Evolutionary conservation across 2,113 vertebrate genomes (phyloP).

Genomic region (Brachypodius melanocephalos): DNA sequence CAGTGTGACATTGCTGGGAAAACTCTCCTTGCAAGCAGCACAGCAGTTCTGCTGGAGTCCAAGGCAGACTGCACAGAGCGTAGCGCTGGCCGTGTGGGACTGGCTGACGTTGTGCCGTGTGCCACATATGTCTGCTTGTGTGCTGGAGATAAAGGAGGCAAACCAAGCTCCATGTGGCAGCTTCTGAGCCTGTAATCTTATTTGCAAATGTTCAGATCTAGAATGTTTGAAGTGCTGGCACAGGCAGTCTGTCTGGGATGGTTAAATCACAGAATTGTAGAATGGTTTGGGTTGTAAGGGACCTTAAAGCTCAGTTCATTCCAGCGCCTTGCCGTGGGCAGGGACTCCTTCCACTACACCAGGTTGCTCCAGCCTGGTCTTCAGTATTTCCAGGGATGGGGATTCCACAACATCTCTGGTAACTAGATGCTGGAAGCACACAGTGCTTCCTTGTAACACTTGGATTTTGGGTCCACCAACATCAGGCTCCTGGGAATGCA

Average conservation of each 20-base stretch:
- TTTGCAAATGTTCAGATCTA: neutral
- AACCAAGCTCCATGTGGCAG: neutral
- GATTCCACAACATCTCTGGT: neutral
- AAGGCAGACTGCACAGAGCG: neutral
- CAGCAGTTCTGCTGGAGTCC: neutral
- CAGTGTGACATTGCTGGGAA: neutral
- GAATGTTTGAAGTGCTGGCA: neutral
- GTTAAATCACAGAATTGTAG: neutral
- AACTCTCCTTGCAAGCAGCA: neutral
- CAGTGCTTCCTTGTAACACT: fast-evolving
- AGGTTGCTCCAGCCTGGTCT: neutral
- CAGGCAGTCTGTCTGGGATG: neutral
- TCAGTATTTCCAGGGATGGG: neutral
- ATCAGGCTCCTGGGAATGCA: neutral
- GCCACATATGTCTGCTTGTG: neutral
- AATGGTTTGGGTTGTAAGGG: neutral
- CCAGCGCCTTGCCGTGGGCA: neutral
- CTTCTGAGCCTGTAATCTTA: neutral
- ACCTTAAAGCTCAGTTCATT: neutral
- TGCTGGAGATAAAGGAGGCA: neutral
- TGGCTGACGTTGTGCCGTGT: neutral
- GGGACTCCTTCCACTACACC: neutral
- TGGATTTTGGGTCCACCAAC: fast-evolving
- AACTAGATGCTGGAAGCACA: neutral
- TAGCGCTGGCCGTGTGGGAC: neutral